Base-by-base conservation (phyloP, 2,113 vertebrate genomes). In the Osmerus eperlanus region DNA sequence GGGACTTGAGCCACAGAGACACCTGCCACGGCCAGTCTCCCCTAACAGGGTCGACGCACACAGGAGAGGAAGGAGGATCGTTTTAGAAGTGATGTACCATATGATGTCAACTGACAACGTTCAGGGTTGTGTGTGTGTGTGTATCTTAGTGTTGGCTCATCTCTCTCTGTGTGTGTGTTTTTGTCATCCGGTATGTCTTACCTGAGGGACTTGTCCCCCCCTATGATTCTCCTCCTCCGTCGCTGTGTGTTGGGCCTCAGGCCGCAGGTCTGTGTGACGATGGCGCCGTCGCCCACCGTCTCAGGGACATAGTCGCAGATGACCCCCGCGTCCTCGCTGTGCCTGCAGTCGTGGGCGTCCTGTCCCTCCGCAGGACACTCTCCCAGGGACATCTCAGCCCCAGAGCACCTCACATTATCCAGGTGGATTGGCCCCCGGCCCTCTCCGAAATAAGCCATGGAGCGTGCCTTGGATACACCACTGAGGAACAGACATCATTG, bases 11-110 rank as follows among this genome's bases (percentile, higher is more conserved):
- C 82, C 94, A 91, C 14, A 96, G 81, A 2, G 95, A 96, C 1
- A 90, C 93, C 78, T 96, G 95, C 95, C 95, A 96, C 0, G 95
- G 95, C 95, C 95, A 96, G 1, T 93, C 83, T 0, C 95, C 95
- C 79, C 95, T 95, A 71, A 70, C 23, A 70, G 72, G 18, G 68
- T 21, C 14, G 47, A 64, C 56, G 76, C 0, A 73, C 58, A 73
- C 8, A 71, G n/a, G 25, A n/a, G 8, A 61, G 69, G 19, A 52
- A 29, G 23, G 58, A 52, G 15, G 18, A 47, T 11, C 14, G 11
- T 18, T 19, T 5, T 25, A 68, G 36, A 47, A 60, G 28, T 23
- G 28, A 25, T 3, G 25, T 61, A 4, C n/a, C 21, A 12, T 3
- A 14, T 23, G 21, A 14, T 47, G 41, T 61, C 21, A 25, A 13